Base-by-base conservation (phyloP, 2,888 invertebrate species). In the Oscheius onirici region DNA sequence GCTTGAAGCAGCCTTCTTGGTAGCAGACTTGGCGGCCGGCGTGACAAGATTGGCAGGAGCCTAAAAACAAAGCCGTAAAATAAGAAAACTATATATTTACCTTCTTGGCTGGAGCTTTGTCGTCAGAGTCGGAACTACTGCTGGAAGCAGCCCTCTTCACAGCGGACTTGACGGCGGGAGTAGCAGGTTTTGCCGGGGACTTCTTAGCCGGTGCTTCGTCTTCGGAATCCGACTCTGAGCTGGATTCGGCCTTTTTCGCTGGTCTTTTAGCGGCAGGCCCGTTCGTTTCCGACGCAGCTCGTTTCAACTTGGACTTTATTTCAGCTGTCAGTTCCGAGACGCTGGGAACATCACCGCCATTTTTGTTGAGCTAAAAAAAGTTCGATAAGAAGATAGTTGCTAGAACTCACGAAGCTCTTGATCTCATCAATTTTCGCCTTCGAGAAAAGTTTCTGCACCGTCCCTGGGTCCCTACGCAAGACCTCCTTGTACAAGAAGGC, bases 401-500 rank as follows among this genome's bases (percentile, higher is more conserved):
- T 17, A 60, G 41, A 55, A 75, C 79, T 73, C 46, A 79, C 79
- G 40, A 72, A 76, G 17, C 61, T 69, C 28, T 77, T 73, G 34
- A 79, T 63, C 43, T 73, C 74, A 24, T 70, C 71, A 26, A 73
- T 69, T 13, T 71, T 69, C 6, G 63, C 69, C n/a, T 70, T 72
- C 44, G 71, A 76, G 72, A 77, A 79, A 61, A 77, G 70, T 28
- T 74, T 71, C 0, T 54, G 3, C 11, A 79, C 66, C 15, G 72
- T 10, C 34, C 76, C 66, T 10, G 77, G 77, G 46, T 76, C 63
- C 34, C 71, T 71, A 43, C 72, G 69, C 8, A 74, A 69, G 52
- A 74, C 34, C 66, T 79, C 77, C 28, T 65, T 72, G 55, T 76
- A 79, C 22, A 77, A 49, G 40, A 79, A 60, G 20, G 76, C 76